These are phyloP conservation scores for Desoria tigrina DNA, from an alignment of 2,888 invertebrate species.

Conservation along the genomic window DNA sequence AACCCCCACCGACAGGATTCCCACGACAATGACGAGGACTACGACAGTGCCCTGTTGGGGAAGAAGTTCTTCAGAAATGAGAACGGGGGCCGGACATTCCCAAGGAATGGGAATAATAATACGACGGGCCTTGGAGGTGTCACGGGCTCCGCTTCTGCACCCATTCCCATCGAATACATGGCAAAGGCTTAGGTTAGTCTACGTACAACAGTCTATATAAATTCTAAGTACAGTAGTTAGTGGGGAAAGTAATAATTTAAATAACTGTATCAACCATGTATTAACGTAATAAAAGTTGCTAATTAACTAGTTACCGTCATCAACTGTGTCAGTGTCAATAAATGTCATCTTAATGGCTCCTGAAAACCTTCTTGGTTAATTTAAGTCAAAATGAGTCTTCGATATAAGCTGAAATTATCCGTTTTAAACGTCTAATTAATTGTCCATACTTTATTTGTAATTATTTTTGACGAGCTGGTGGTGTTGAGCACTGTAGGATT, in stretches of 20 bases:
- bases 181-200: constrained; percentile 18
- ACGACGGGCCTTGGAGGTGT: constrained; percentile 26
- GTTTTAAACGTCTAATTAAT: too few relatives aligned
- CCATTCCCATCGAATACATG: constrained; percentile 39
- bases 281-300: too few relatives aligned
- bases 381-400: too few relatives aligned
- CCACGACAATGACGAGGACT: constrained; percentile 45
- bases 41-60: constrained; percentile 42
- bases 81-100: constrained; percentile 32
- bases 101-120: constrained; percentile 52
- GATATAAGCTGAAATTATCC: too few relatives aligned
- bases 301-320: too few relatives aligned
- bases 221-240: neutral
- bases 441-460: too few relatives aligned
- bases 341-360: too few relatives aligned
- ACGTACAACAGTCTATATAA: neutral
- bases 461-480: too few relatives aligned
- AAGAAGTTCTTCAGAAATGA: constrained; percentile 19
- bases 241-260: neutral
- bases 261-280: too few relatives aligned
- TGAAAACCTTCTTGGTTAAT: too few relatives aligned
- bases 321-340: too few relatives aligned
- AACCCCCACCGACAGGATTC: constrained; percentile 13
- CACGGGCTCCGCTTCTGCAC: constrained; percentile 32
- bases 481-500: too few relatives aligned